Evolutionary conservation across 2,113 vertebrate genomes (phyloP).

Genomic region (Empidonax traillii): DNA sequence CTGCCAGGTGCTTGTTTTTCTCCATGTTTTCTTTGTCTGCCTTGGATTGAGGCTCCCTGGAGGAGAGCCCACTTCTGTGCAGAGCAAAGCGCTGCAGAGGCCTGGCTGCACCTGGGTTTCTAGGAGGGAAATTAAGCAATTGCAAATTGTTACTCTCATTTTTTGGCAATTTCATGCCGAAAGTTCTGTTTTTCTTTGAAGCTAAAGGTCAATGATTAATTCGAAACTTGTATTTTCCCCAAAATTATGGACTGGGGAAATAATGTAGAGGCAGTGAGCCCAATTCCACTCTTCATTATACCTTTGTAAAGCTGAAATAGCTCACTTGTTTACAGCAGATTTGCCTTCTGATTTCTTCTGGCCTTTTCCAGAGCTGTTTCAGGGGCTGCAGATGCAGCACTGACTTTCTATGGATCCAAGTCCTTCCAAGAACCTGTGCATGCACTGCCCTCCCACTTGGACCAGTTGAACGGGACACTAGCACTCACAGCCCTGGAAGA

Average conservation of each 20-base stretch:
- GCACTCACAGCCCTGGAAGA: conserved; percentile 65
- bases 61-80: neutral
- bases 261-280: neutral
- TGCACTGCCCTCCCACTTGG: neutral
- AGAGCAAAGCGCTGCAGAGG: neutral
- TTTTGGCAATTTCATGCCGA: conserved; percentile 24
- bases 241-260: conserved; percentile 6
- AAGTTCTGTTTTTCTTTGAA: conserved; percentile 52
- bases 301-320: neutral
- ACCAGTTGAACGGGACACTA: neutral
- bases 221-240: neutral
- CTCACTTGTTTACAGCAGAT: neutral
- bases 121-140: conserved; percentile 34
- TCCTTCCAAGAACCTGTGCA: fast-evolving
- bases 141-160: conserved; percentile 7
- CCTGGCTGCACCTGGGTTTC: conserved; percentile 49
- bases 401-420: neutral
- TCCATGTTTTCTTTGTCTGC: neutral
- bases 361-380: neutral
- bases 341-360: neutral
- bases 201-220: conserved; percentile 49
- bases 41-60: neutral
- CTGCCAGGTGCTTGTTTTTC: neutral
- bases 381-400: neutral
- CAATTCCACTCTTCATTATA: neutral